Evolutionary conservation across 2,888 invertebrate species (phyloP), one percentile per base, ranked within the genome.

Genomic region (Rhyacophila evoluta): DNA sequence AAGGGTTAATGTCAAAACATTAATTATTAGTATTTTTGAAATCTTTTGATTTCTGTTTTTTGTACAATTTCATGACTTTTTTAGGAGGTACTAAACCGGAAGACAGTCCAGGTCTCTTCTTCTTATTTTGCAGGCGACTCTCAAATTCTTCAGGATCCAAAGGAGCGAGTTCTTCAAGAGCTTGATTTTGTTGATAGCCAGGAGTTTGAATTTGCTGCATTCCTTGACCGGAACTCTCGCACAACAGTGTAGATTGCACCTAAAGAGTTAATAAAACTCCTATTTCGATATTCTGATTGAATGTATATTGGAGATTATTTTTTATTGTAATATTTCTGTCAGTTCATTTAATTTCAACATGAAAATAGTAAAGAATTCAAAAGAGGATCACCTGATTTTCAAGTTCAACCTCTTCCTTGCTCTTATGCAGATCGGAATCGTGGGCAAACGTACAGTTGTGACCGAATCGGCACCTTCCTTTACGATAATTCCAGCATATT

Each of bases 371-470:
- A n/a, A n/a, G n/a, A n/a, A n/a, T n/a, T n/a, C n/a, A n/a, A n/a
- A n/a, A n/a, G n/a, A n/a, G n/a, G n/a, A n/a, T 33, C 83, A 89
- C 89, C 87, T 88, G 87, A 84, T 91, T 91, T 70, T 92, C 91
- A 19, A 87, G 87, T 83, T 91, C 91, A 33, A 92, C 85, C 84
- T 93, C 92, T 74, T 91, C 91, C 28, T 88, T 85, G 69, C 91
- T 88, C 84, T 92, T 92, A 85, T 94, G 93, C 33, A 96, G 88
- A 86, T 97, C 97, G 0, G 95, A 95, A 84, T 96, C 97, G 86
- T 98, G 97, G 0, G 96, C 97, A 87, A 94, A 98, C 83, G 95
- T 95, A 86, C 98, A 98, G 84, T 95, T 96, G 85, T 96, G 95
- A 0, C 97, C 97, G 87, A 97, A 97, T 73, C 96, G 91, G 86